These are phyloP conservation scores for Petrocephalus schoutedeni DNA, from an alignment of 2,797 vertebrate genomes.

Conservation along the genomic window DNA sequence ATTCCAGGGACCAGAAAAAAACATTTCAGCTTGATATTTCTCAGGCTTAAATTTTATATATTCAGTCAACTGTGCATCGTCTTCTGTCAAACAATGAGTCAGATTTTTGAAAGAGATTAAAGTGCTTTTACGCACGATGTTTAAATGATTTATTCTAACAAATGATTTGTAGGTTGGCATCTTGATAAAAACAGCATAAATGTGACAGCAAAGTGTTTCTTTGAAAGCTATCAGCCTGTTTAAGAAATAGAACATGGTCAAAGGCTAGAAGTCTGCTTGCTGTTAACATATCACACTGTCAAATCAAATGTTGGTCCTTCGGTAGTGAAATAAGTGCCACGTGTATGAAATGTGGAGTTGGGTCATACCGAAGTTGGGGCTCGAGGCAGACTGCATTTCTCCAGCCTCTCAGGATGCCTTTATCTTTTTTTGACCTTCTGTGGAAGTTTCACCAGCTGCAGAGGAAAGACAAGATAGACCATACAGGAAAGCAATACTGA, in stretches of 20 bases:
- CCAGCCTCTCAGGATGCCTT: background rate
- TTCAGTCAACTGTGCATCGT: background rate
- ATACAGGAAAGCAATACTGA: constrained; percentile 5
- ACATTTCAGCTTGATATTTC: background rate
- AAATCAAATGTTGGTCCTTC: background rate
- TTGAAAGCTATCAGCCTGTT: background rate
- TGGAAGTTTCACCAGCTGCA: background rate
- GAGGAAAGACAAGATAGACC: background rate
- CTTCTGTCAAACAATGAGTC: background rate
- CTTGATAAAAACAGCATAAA: background rate
- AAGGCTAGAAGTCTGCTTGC: background rate
- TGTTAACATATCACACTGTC: background rate
- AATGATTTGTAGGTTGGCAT: background rate
- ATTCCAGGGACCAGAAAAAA: background rate
- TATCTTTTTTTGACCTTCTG: constrained; percentile 5
- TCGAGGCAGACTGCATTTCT: background rate
- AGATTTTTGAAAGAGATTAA: background rate
- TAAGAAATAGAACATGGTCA: background rate
- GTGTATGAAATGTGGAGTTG: background rate
- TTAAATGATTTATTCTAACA: background rate
- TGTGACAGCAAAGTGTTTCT: background rate
- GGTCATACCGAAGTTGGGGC: background rate
- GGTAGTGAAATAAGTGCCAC: background rate
- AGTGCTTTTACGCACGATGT: background rate
- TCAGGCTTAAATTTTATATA: background rate